A percentile compares a stretch with the other conserved stretches of the same genome.
Conservation (phyloP, 2,888 invertebrate species). For the Chrysolina americana region DNA sequence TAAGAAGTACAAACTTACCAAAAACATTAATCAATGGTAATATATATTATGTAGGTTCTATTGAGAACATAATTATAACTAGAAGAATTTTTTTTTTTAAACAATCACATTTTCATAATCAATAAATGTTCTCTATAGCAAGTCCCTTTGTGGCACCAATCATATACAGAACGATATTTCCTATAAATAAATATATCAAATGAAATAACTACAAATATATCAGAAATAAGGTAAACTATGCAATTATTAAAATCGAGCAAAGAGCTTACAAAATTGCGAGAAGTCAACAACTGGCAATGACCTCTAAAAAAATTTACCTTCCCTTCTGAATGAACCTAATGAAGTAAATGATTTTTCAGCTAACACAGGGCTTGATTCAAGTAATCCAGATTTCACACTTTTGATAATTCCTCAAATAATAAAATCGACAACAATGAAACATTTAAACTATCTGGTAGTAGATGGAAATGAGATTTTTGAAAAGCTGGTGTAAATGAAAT, state of each 20-base stretch:
- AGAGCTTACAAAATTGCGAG: slow-evolving; percentile 10
- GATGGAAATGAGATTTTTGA: neutral
- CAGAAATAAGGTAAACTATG: slow-evolving; percentile 14
- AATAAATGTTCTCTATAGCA: no score
- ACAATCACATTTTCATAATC: no score
- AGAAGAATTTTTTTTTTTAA: no score
- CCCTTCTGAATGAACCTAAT: neutral
- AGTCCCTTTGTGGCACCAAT: no score
- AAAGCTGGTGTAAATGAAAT: neutral
- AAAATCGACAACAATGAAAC: neutral
- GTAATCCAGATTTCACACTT: neutral
- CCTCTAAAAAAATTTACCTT: neutral
- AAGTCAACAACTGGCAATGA: neutral
- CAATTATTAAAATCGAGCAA: slow-evolving; percentile 6
- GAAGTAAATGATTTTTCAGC: neutral
- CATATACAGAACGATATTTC: no score
- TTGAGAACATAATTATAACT: no score
- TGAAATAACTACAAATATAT: slow-evolving; percentile 12
- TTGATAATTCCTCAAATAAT: neutral
- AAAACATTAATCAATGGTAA: slow-evolving; percentile 2
- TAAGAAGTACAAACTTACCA: slow-evolving; percentile 6
- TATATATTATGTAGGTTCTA: no score
- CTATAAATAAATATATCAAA: no score
- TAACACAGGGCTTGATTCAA: neutral
- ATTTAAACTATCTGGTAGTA: neutral